Evolutionary conservation across 2,888 invertebrate species (phyloP).

Genomic region (Trypoxylon attenuatum): DNA sequence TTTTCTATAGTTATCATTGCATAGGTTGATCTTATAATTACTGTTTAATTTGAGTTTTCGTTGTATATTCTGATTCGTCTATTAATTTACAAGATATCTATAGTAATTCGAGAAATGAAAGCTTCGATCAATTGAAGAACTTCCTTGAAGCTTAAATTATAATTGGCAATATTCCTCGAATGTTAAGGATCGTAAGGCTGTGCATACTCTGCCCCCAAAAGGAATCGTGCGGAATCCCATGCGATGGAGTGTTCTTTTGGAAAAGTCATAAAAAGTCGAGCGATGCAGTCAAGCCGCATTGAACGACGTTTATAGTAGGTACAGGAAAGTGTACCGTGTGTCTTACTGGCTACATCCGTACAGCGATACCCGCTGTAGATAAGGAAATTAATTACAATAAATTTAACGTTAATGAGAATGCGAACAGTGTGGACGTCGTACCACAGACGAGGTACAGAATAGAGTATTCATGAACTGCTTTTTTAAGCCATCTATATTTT

Average conservation of each 20-base stretch:
- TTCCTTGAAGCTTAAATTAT: too few relatives aligned
- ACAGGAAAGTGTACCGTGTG: slow-evolving; percentile 29
- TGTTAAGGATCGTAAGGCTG: too few relatives aligned
- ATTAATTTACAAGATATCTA: too few relatives aligned
- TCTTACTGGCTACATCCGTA: slow-evolving; percentile 57
- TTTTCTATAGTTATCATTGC: too few relatives aligned
- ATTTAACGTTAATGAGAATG: slow-evolving; percentile 73
- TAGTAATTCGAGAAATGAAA: too few relatives aligned
- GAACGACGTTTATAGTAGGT: slow-evolving; percentile 61
- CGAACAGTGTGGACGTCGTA: slow-evolving; percentile 47
- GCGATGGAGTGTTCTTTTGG: background rate
- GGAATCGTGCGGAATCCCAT: slow-evolving; percentile 1
- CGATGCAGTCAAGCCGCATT: slow-evolving; percentile 9
- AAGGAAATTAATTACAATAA: slow-evolving; percentile 74
- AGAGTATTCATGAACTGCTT: too few relatives aligned
- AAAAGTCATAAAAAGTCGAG: background rate
- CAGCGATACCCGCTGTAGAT: slow-evolving; percentile 66
- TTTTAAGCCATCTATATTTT: too few relatives aligned
- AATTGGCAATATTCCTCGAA: too few relatives aligned
- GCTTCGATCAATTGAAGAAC: too few relatives aligned
- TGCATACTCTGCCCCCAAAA: background rate
- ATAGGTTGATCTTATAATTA: too few relatives aligned
- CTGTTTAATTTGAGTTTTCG: too few relatives aligned
- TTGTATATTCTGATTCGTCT: too few relatives aligned
- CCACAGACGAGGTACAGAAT: slow-evolving; percentile 2